Evolutionary conservation across 2,797 vertebrate genomes (phyloP).

Genomic region (Rhinella marina): DNA sequence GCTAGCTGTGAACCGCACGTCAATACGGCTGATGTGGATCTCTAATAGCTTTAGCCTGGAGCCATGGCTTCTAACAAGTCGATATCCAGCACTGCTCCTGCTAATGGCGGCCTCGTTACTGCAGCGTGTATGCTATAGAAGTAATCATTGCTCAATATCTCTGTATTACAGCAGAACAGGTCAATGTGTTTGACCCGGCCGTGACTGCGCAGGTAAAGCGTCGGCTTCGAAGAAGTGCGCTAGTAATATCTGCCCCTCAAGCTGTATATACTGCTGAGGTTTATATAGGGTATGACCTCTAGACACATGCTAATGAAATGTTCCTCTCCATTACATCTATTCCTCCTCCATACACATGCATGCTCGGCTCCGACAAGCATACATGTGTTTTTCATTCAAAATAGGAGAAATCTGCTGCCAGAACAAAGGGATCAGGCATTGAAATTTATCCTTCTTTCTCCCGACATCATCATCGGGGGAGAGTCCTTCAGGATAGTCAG

Average conservation of each 20-base stretch:
- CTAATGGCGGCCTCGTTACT: background rate
- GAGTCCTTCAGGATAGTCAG: too few relatives aligned
- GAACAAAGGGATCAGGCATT: too few relatives aligned
- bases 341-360: too few relatives aligned
- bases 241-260: background rate
- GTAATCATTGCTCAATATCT: background rate
- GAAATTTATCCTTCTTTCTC: too few relatives aligned
- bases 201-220: background rate
- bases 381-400: too few relatives aligned
- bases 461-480: too few relatives aligned
- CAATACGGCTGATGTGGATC: background rate
- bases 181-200: background rate
- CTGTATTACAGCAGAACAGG: background rate
- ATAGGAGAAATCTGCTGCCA: too few relatives aligned
- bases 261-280: background rate
- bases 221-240: background rate
- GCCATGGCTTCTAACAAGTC: constrained; percentile 3
- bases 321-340: too few relatives aligned
- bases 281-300: background rate
- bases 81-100: background rate
- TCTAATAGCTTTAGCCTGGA: constrained; percentile 16
- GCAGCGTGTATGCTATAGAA: background rate
- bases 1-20: background rate
- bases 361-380: too few relatives aligned
- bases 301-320: background rate